Conservation (phyloP, 2,888 invertebrate genomes). For the Leptogaster cylindrica region DNA sequence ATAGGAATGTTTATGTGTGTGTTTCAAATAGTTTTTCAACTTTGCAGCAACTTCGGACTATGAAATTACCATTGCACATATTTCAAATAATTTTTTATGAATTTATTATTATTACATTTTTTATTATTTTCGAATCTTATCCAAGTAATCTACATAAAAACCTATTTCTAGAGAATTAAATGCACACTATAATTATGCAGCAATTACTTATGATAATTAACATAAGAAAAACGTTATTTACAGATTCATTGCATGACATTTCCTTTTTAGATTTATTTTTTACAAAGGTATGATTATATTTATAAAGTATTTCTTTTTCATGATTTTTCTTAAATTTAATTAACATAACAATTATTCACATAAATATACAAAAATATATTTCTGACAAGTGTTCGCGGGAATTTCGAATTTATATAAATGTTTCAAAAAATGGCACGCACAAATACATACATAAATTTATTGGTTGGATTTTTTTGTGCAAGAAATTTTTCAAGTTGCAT, state of each 20-base stretch:
- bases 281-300: too few relatives aligned
- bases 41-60: background rate
- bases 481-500: too few relatives aligned
- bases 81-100: too few relatives aligned
- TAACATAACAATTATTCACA: constrained; percentile 22
- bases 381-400: constrained; percentile 2
- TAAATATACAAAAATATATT: constrained; percentile 30
- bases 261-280: background rate
- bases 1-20: too few relatives aligned
- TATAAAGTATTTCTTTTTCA: background rate
- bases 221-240: constrained; percentile 37
- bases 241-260: constrained; percentile 28
- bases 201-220: constrained; percentile 14
- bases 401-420: constrained; percentile 8
- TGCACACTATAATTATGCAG: constrained; percentile 10
- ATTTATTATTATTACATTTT: constrained; percentile 8
- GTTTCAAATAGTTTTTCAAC: too few relatives aligned
- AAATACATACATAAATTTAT: constrained; percentile 6
- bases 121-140: constrained; percentile 1
- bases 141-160: constrained; percentile 22
- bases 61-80: constrained; percentile 39
- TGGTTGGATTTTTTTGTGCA: background rate
- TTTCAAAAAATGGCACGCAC: constrained; percentile 24
- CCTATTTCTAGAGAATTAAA: constrained; percentile 10
- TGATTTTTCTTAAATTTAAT: constrained; percentile 2